A percentile compares a stretch with the other conserved stretches of the same genome.
Conservation (phyloP, 1,140 invertebrate genomes). For the Bilobella aurantiaca region DNA sequence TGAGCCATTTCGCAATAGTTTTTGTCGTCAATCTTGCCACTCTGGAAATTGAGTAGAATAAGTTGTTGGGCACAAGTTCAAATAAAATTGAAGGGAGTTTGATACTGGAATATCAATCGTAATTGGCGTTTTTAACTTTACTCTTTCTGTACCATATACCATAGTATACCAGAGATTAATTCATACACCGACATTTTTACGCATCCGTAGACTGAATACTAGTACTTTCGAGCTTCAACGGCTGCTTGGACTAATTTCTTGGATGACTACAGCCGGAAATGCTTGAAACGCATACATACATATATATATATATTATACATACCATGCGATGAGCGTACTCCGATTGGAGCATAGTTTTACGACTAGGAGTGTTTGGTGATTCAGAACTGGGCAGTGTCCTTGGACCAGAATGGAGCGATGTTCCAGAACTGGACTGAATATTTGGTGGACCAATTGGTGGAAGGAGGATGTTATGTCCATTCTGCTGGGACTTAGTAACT, state of each 20-base stretch:
- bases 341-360: too few relatives aligned
- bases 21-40: neutral
- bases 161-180: neutral
- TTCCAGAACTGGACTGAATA: neutral
- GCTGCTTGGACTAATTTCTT: too few relatives aligned
- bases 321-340: neutral
- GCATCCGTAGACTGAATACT: too few relatives aligned
- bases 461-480: neutral
- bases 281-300: too few relatives aligned
- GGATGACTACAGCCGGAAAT: too few relatives aligned
- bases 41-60: neutral
- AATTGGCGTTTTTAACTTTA: neutral
- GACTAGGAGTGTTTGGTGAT: too few relatives aligned
- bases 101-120: too few relatives aligned
- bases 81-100: too few relatives aligned
- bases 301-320: neutral
- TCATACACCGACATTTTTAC: too few relatives aligned
- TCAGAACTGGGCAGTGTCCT: neutral
- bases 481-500: neutral
- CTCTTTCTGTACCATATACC: neutral
- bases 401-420: neutral
- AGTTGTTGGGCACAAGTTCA: too few relatives aligned
- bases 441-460: neutral
- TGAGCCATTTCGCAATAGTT: constrained; percentile 23
- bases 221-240: too few relatives aligned